phyloP scores from a whole-genome alignment of 2,113 vertebrate species.

The Oenanthe oenanthe region DNA sequence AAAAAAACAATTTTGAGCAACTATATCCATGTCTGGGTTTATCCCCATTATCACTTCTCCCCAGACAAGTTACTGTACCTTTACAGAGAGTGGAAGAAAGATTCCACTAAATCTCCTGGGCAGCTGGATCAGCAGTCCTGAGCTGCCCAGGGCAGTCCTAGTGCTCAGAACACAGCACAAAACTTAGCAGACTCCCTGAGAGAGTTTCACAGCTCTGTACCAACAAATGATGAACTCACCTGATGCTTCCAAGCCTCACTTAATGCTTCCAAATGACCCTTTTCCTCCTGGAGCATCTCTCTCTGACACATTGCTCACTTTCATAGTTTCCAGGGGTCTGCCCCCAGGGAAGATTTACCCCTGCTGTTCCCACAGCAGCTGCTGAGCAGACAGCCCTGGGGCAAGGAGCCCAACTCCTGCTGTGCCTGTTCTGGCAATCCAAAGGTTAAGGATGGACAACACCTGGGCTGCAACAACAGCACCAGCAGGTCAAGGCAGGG shows the following conservation, averaged over 20 bases:
- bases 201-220: not conserved
- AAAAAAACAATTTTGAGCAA: not conserved
- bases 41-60: not conserved
- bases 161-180: fast-evolving
- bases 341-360: not conserved
- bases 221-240: not conserved
- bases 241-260: not conserved
- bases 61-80: not conserved
- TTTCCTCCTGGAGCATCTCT: not conserved
- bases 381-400: not conserved
- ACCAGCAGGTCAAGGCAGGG: not conserved
- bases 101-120: not conserved
- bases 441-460: not conserved
- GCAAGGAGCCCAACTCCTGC: fast-evolving
- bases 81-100: not conserved
- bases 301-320: fast-evolving
- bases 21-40: not conserved
- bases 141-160: fast-evolving
- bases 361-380: not conserved
- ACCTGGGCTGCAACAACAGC: not conserved
- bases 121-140: not conserved
- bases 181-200: not conserved
- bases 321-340: fast-evolving
- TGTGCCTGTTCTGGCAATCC: no score
- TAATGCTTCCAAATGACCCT: not conserved